These are phyloP conservation scores for Dolichopus griseipennis DNA, from an alignment of 2,888 invertebrate species.

Conservation along the genomic window DNA sequence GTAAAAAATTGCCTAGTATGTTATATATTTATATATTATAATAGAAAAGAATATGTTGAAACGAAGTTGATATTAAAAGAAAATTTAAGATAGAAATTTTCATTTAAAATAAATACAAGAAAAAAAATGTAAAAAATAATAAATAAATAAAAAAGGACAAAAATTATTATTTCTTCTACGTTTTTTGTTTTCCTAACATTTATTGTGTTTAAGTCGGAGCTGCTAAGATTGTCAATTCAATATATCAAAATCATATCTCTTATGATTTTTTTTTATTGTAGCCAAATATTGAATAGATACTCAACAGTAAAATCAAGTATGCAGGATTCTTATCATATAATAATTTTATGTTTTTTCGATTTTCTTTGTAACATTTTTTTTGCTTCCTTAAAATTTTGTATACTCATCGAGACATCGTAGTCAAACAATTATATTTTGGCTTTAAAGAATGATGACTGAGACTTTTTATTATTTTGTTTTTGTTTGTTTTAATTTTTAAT, in stretches of 20 bases:
- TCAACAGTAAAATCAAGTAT: not conserved
- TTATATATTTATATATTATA: too few species aligned
- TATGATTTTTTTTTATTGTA: not conserved
- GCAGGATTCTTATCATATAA: not conserved
- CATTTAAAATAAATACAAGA: too few species aligned
- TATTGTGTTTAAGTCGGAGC: not conserved
- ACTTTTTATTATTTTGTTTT: not conserved
- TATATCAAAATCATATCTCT: not conserved
- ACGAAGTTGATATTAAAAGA: too few species aligned
- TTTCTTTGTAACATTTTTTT: too few species aligned
- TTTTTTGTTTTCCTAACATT: not conserved
- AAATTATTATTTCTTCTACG: not conserved
- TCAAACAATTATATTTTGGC: slow-evolving; percentile 4
- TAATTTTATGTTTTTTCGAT: too few species aligned
- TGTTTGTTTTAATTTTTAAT: not conserved
- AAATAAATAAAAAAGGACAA: not conserved
- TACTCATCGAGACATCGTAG: not conserved
- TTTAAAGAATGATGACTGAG: not conserved
- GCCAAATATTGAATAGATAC: not conserved
- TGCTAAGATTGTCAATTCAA: not conserved
- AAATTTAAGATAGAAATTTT: too few species aligned
- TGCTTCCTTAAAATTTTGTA: not conserved
- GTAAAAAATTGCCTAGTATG: too few species aligned
- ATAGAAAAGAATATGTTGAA: too few species aligned
- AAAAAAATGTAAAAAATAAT: too few species aligned